Evolutionary conservation across 2,113 vertebrate species (phyloP).

Genomic region (Pantherophis guttatus): DNA sequence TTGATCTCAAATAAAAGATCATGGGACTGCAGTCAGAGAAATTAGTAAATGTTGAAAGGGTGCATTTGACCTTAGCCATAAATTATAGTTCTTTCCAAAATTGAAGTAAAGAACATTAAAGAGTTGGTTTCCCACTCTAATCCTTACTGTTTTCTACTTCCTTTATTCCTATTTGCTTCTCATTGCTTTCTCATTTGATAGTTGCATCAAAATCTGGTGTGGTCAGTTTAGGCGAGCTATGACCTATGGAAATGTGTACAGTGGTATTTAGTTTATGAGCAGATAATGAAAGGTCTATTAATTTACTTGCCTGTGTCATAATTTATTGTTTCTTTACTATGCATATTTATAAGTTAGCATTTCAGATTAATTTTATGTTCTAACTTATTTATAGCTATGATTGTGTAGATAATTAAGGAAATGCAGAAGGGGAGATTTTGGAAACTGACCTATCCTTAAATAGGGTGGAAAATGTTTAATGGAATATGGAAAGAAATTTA

Average conservation of each 20-base stretch:
- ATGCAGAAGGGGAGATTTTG: constrained; percentile 2
- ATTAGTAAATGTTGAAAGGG: not conserved
- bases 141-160: not conserved
- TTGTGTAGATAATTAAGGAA: constrained; percentile 43
- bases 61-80: not conserved
- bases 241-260: not conserved
- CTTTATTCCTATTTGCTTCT: not conserved
- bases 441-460: constrained; percentile 7
- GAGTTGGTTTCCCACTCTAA: not conserved
- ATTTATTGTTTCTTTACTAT: constrained; percentile 50
- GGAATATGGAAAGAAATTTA: not conserved
- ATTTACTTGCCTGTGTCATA: constrained; percentile 49
- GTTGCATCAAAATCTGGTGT: not conserved
- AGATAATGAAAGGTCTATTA: constrained; percentile 44
- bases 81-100: not conserved
- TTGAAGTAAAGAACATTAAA: not conserved
- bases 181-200: not conserved
- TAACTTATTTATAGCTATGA: constrained; percentile 42
- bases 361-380: constrained; percentile 66
- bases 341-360: constrained; percentile 67
- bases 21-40: not conserved
- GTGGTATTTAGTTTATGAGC: constrained; percentile 9
- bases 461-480: not conserved
- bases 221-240: not conserved
- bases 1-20: not conserved